phyloP scores from a whole-genome alignment of 2,113 vertebrate genomes.

The Stegostoma tigrinum region DNA sequence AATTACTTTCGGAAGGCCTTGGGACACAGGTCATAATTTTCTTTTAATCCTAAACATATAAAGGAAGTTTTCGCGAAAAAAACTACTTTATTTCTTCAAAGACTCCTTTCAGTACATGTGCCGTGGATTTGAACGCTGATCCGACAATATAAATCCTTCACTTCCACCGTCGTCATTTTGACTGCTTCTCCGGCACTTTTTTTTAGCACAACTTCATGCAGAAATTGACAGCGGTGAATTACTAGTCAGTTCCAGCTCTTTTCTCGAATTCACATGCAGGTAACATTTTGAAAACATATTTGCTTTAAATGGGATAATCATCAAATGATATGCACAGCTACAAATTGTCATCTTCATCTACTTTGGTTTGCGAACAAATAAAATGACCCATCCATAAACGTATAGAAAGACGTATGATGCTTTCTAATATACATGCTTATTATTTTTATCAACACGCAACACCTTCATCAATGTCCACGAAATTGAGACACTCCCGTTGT shows the following conservation, averaged over 20 bases:
- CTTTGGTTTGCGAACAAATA: not conserved
- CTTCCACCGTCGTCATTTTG: constrained; percentile 3
- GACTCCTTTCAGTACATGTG: not conserved
- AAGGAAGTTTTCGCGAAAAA: constrained; percentile 24
- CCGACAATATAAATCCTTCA: not conserved
- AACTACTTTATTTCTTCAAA: not conserved
- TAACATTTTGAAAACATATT: not conserved
- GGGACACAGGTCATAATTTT: constrained; percentile 59
- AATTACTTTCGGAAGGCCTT: constrained; percentile 63
- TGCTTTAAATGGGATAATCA: not conserved
- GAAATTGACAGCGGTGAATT: not conserved
- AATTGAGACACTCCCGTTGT: not conserved
- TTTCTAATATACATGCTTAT: not conserved
- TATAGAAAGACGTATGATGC: not conserved
- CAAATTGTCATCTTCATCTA: not conserved
- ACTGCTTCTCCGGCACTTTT: not conserved
- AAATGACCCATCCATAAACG: not conserved
- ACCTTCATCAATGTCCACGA: not conserved
- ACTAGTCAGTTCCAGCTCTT: too few species aligned
- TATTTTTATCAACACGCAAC: not conserved
- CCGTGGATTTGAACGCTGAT: not conserved
- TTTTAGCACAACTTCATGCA: not conserved
- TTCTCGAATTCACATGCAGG: not conserved
- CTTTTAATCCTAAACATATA: constrained; percentile 48
- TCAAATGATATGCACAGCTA: not conserved